Evolutionary conservation across 2,797 vertebrate genomes (phyloP).

Genomic region (Phataginus tricuspis): DNA sequence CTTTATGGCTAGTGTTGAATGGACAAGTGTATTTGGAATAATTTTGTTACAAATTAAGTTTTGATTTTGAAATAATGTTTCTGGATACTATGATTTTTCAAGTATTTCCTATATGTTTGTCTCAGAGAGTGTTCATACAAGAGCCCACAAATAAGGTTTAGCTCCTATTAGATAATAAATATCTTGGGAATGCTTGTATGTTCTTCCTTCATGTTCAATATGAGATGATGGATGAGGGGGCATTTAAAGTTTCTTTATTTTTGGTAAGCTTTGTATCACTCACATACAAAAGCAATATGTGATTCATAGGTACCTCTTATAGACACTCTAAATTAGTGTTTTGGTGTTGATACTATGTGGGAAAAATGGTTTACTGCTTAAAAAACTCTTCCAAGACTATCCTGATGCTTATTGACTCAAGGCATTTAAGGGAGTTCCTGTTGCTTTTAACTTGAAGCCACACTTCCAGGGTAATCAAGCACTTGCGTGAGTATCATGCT

Average conservation of each 20-base stretch:
- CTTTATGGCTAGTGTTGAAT: background rate
- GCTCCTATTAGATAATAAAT: constrained; percentile 30
- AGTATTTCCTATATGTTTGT: background rate
- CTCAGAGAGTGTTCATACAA: constrained; percentile 5
- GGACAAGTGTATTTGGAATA: background rate
- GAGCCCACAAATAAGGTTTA: background rate
- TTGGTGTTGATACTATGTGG: constrained; percentile 55
- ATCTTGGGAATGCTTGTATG: constrained; percentile 1
- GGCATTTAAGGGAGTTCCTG: constrained; percentile 67
- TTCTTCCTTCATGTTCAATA: constrained; percentile 13
- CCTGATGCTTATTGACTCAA: constrained; percentile 59
- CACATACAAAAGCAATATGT: background rate
- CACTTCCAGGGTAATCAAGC: constrained; percentile 62
- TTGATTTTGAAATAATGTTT: constrained; percentile 49
- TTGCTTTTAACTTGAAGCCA: constrained; percentile 73
- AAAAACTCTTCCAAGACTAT: constrained; percentile 65
- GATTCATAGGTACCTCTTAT: constrained; percentile 29
- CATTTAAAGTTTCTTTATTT: constrained; percentile 53
- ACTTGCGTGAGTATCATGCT: constrained; percentile 25
- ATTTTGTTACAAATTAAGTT: background rate
- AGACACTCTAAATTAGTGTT: constrained; percentile 3
- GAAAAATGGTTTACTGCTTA: constrained; percentile 72
- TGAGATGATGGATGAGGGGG: background rate
- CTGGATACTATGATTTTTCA: background rate
- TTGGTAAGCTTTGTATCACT: constrained; percentile 60